Conservation (phyloP, 2,888 invertebrate species). For the Nebria salina region DNA sequence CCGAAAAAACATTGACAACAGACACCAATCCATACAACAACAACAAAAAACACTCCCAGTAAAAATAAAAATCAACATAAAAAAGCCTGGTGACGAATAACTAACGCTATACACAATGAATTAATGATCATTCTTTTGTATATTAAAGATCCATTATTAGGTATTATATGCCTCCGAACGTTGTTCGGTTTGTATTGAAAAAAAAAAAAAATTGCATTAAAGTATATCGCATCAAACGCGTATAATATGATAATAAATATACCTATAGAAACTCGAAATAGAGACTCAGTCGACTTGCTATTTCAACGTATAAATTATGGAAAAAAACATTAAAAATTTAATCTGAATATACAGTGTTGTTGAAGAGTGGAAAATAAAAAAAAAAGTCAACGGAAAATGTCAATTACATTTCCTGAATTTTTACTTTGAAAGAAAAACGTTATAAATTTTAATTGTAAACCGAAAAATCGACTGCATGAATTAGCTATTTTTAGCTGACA, state of each 20-base stretch:
- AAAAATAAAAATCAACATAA: background rate
- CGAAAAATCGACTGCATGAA: background rate
- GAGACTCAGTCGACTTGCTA: background rate
- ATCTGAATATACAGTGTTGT: background rate
- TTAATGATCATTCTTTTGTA: background rate
- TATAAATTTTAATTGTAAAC: background rate
- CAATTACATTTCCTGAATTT: background rate
- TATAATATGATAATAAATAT: slow-evolving; percentile 1
- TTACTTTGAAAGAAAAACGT: background rate
- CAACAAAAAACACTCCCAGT: background rate
- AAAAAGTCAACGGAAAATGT: background rate
- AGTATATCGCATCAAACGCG: background rate
- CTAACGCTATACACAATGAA: background rate
- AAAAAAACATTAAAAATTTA: background rate
- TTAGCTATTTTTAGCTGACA: no score
- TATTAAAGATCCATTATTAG: slow-evolving; percentile 1
- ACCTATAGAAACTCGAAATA: background rate
- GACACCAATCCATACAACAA: background rate
- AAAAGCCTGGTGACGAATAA: background rate
- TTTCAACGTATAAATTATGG: background rate
- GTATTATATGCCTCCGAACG: background rate
- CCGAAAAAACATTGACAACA: background rate
- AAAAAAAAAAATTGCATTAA: background rate
- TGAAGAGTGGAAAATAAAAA: background rate
- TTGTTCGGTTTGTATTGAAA: background rate